These are phyloP conservation scores for Lasioglossum malachurum DNA, from an alignment of 2,888 invertebrate genomes.

Conservation along the genomic window DNA sequence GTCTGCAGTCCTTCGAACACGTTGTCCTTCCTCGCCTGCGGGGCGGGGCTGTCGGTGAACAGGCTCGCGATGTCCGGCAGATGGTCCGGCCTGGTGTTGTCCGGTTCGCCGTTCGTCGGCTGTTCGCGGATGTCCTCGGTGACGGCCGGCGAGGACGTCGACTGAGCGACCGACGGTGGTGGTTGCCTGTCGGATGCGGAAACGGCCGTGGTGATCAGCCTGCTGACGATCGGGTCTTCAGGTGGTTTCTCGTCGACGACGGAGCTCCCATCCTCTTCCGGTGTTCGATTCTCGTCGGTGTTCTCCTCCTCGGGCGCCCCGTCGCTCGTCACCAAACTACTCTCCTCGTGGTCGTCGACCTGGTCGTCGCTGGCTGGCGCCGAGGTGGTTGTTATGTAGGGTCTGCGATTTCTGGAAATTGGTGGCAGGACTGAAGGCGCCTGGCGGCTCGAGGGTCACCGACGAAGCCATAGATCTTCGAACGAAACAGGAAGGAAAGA, in stretches of 20 bases:
- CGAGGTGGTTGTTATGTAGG: conserved; percentile 82
- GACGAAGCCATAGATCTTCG: conserved; percentile 28
- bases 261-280: conserved; percentile 61
- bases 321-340: conserved; percentile 53
- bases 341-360: conserved; percentile 68
- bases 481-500: conserved; percentile 15
- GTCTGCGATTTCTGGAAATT: conserved; percentile 80
- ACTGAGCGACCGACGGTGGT: conserved; percentile 86
- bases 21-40: conserved; percentile 76
- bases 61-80: conserved; percentile 88
- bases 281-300: conserved; percentile 63
- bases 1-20: conserved; percentile 81
- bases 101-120: conserved; percentile 85
- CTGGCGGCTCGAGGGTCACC: not conserved
- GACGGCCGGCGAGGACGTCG: conserved; percentile 85
- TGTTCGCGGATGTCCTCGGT: conserved; percentile 74
- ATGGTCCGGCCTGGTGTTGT: conserved; percentile 85
- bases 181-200: conserved; percentile 77
- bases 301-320: conserved; percentile 25
- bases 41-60: conserved; percentile 86
- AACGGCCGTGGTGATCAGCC: conserved; percentile 75
- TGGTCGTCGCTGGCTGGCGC: conserved; percentile 76
- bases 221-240: conserved; percentile 78
- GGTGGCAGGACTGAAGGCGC: conserved; percentile 17
- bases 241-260: conserved; percentile 58